Conservation (phyloP, 2,113 vertebrate genomes). For the Hippocampus barbouri region DNA sequence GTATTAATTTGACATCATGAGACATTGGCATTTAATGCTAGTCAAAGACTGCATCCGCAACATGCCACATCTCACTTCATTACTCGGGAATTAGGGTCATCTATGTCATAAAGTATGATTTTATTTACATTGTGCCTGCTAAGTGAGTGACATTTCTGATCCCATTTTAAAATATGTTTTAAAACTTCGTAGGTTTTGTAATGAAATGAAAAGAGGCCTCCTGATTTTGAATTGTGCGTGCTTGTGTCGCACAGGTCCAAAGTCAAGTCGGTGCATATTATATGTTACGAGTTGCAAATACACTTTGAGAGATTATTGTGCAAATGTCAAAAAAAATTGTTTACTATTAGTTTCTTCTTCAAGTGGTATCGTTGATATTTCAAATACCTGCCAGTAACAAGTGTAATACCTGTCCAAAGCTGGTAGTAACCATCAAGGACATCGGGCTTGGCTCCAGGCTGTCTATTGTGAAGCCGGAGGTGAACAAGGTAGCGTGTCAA, state of each 20-base stretch:
- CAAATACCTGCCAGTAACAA: neutral
- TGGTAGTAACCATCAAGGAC: slow-evolving; percentile 23
- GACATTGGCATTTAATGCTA: slow-evolving; percentile 1
- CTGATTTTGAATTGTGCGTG: neutral
- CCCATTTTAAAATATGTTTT: neutral
- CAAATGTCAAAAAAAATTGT: too few relatives aligned
- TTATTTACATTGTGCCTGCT: neutral
- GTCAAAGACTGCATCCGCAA: neutral
- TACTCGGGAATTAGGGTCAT: neutral
- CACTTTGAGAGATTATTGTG: too few relatives aligned
- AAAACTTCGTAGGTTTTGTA: neutral
- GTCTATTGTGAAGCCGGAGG: slow-evolving; percentile 48
- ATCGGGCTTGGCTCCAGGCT: slow-evolving; percentile 32
- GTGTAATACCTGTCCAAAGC: slow-evolving; percentile 9
- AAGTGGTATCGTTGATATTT: neutral
- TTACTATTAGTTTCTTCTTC: neutral
- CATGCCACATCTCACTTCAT: neutral
- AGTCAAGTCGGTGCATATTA: too few relatives aligned
- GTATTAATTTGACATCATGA: slow-evolving; percentile 10
- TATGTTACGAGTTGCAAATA: too few relatives aligned
- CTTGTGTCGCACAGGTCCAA: neutral
- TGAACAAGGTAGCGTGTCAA: slow-evolving; percentile 29
- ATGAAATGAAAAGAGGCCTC: neutral
- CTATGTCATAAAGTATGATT: neutral
- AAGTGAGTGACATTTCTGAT: neutral